Evolutionary conservation across 2,113 vertebrate species (phyloP), one percentile per base, ranked within the genome.

Genomic region (Myiagra hebetior): DNA sequence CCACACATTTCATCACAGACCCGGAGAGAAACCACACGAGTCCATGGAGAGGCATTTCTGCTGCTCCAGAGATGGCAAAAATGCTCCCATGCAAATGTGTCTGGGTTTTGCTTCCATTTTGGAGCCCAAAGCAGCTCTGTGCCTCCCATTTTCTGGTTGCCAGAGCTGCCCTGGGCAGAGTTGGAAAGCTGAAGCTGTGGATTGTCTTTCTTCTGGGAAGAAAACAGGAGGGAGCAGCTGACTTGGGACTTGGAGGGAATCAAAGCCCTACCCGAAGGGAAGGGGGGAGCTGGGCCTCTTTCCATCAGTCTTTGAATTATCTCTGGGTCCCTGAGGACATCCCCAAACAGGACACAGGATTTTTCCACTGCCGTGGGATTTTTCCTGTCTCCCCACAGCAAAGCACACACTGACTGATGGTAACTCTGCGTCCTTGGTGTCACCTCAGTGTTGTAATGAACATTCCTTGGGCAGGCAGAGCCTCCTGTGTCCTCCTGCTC

Each of bases 1-100:
- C 87, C 94, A 92, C 63, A 28, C 22, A 63, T 96, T 96, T 96
- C 96, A 64, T 95, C 95, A 93, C 72, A 62, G 65, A 79, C 42
- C 65, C 35, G 4, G 77, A 70, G 31, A 26, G 64, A 77, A 95
- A 93, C 96, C 93, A 73, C 92, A 79, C 5, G 21, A 50, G 78
- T 56, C 91, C 90, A 26, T 0, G 0, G 93, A 94, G 96, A 95
- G 53, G 73, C 63, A 69, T 91, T 81, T 53, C 76, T 87, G 73
- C 73, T 31, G 86, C 91, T 95, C 78, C 47, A 52, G 78, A 85
- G 90, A 81, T 41, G 4, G 82, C 67, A 83, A 75, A 62, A 91
- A 77, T 50, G 67, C 65, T 93, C 56, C 63, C 80, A 77, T 57
- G 91, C 41, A 73, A 52, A 80, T 33, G 31, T 24, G 73, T 60